Evolutionary conservation across 2,113 vertebrate genomes (phyloP), one percentile per base, ranked within the genome.

Genomic region (Nyctereutes procyonoides): DNA sequence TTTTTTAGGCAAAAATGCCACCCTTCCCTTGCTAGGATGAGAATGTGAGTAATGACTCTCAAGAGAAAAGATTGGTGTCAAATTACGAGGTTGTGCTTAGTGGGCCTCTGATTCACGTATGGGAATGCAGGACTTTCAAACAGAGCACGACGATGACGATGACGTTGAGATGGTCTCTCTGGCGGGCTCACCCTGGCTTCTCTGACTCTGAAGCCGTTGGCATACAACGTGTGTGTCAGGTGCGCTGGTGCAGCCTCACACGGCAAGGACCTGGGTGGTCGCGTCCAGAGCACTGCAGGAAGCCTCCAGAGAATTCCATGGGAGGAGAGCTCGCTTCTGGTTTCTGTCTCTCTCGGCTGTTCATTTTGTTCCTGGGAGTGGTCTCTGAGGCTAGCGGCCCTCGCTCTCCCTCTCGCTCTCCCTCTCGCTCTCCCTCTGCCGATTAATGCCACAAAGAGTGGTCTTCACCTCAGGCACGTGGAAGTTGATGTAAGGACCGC

Each of bases 1-100:
- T 95, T 97, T 95, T 95, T 93, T 48, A 96, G 91, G 94, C 55
- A 92, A 89, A 98, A 94, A 95, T 97, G 79, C 97, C 88, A 97
- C 81, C 56, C 35, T 97, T 95, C 81, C 91, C 35, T 96, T 92
- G 96, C 90, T 95, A 93, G 94, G 85, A 91, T 94, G 73, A 96
- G 84, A 95, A 93, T 71, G 71, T 96, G 63, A 97, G 80, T 96
- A 97, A 95, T 90, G 88, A 77, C 81, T 91, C 81, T 92, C 17
- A 5, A 90, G 84, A 94, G 95, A 83, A 96, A 97, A 97, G 48
- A 94, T 26, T 85, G 80, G 65, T 95, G 55, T 97, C 88, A 95
- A 76, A 83, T 94, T 83, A 90, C 63, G 71, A 95, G 48, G 19
- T 51, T 96, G 88, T 76, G 82, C 60, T 79, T 94, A 88, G 90